A percentile compares a stretch with the other conserved stretches of the same genome.
Evolutionary conservation across 2,113 vertebrate genomes (phyloP).

Genomic region (Amphiprion percula): DNA sequence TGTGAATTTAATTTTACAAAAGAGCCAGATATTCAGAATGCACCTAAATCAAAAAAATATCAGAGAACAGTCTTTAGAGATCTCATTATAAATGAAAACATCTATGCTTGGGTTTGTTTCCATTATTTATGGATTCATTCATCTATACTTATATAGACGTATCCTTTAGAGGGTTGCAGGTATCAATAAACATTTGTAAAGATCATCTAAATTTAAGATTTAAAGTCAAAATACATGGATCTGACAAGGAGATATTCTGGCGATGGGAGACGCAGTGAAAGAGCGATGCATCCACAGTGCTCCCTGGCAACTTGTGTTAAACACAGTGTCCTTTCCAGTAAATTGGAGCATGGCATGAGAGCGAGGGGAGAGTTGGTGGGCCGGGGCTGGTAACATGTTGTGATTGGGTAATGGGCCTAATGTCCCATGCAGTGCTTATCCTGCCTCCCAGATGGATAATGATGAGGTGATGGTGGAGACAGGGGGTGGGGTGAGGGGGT

Average conservation of each 20-base stretch:
- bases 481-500: conserved; percentile 15
- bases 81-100: background rate
- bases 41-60: too few species aligned
- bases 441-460: conserved; percentile 73
- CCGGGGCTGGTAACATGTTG: conserved; percentile 46
- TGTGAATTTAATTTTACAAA: background rate
- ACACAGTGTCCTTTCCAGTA: conserved; percentile 59
- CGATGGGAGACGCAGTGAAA: conserved; percentile 3
- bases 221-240: background rate
- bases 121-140: background rate
- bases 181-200: background rate
- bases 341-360: conserved; percentile 52
- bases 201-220: conserved; percentile 1
- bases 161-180: conserved; percentile 9
- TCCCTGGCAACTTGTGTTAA: conserved; percentile 51
- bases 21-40: background rate
- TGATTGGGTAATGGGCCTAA: conserved; percentile 76
- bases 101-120: background rate
- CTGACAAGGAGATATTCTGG: background rate
- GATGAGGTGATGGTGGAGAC: conserved; percentile 43
- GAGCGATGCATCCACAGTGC: conserved; percentile 13
- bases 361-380: conserved; percentile 47
- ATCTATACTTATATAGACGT: background rate
- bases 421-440: conserved; percentile 69
- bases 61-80: too few species aligned